These are phyloP conservation scores for Hypomecis punctinalis DNA, from an alignment of 2,888 invertebrate genomes.

Conservation along the genomic window DNA sequence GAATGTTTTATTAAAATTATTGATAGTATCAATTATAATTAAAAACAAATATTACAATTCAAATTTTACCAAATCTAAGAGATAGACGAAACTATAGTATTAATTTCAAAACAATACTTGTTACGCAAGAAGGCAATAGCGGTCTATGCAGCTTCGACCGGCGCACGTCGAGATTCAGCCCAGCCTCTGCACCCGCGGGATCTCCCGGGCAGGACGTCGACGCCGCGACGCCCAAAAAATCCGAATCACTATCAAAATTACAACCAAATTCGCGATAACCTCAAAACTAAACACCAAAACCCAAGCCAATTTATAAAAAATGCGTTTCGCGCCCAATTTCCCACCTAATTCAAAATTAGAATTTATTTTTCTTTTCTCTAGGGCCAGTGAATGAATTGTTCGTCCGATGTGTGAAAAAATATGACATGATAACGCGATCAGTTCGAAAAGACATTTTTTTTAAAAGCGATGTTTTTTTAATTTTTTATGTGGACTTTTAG, in stretches of 20 bases:
- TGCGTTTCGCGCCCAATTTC: slow-evolving; percentile 45
- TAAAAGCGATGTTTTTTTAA: slow-evolving; percentile 13
- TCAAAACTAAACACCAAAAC: slow-evolving; percentile 50
- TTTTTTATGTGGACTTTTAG: slow-evolving; percentile 13
- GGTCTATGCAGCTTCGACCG: slow-evolving; percentile 76
- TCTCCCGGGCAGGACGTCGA: slow-evolving; percentile 63
- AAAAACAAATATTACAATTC: neutral
- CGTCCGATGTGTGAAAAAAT: slow-evolving; percentile 48
- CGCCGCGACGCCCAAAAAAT: slow-evolving; percentile 54
- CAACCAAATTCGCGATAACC: slow-evolving; percentile 45
- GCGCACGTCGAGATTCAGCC: slow-evolving; percentile 71
- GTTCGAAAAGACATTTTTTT: slow-evolving; percentile 45
- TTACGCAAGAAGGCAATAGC: slow-evolving; percentile 81
- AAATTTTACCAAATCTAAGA: slow-evolving; percentile 20
- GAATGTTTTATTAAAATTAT: neutral
- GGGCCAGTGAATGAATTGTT: slow-evolving; percentile 57
- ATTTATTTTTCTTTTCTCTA: slow-evolving; percentile 54
- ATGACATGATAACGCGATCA: slow-evolving; percentile 51
- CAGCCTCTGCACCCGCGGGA: slow-evolving; percentile 75
- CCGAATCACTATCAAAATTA: slow-evolving; percentile 49
- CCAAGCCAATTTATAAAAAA: slow-evolving; percentile 16
- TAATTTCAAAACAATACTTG: slow-evolving; percentile 62
- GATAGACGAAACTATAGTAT: slow-evolving; percentile 50
- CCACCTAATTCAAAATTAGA: slow-evolving; percentile 59
- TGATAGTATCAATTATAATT: too few species aligned